Percentiles rank a stretch among this genome's conserved stretches.
Conservation (phyloP, 2,888 invertebrate genomes). For the Sinotaia quadrata region DNA sequence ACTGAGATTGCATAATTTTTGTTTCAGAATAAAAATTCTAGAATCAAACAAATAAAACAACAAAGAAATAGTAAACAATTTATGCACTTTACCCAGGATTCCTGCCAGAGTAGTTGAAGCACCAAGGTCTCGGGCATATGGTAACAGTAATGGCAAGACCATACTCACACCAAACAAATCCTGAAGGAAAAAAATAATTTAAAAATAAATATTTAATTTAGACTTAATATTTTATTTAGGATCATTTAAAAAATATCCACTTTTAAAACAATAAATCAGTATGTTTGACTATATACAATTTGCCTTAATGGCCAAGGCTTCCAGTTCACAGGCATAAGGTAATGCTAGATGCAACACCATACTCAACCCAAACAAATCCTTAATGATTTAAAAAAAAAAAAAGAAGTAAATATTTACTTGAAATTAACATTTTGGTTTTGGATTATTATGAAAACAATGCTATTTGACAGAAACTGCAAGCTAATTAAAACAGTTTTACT, state of each 20-base stretch:
- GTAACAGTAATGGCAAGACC: conserved; percentile 66
- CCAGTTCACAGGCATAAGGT: conserved; percentile 62
- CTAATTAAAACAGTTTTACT: too few relatives aligned
- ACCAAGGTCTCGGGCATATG: conserved; percentile 64
- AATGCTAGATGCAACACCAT: conserved; percentile 68
- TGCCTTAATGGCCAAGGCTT: conserved; percentile 64
- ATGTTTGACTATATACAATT: too few relatives aligned
- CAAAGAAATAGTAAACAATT: background rate
- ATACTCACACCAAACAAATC: conserved; percentile 71
- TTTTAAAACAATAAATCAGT: too few relatives aligned
- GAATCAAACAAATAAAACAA: conserved; percentile 5
- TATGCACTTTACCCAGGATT: conserved; percentile 56
- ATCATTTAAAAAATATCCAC: too few relatives aligned
- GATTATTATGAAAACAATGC: too few relatives aligned
- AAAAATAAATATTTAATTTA: too few relatives aligned
- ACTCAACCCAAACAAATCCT: conserved; percentile 72
- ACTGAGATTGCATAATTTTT: background rate
- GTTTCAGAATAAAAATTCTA: background rate
- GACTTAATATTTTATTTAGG: too few relatives aligned
- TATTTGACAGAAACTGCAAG: too few relatives aligned
- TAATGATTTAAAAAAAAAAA: too few relatives aligned
- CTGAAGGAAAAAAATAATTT: too few relatives aligned
- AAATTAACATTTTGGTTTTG: too few relatives aligned
- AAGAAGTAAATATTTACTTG: too few relatives aligned
- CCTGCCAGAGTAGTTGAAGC: conserved; percentile 67